phyloP scores from a whole-genome alignment of 1,140 invertebrate genomes.

The Drosophila yakuba region DNA sequence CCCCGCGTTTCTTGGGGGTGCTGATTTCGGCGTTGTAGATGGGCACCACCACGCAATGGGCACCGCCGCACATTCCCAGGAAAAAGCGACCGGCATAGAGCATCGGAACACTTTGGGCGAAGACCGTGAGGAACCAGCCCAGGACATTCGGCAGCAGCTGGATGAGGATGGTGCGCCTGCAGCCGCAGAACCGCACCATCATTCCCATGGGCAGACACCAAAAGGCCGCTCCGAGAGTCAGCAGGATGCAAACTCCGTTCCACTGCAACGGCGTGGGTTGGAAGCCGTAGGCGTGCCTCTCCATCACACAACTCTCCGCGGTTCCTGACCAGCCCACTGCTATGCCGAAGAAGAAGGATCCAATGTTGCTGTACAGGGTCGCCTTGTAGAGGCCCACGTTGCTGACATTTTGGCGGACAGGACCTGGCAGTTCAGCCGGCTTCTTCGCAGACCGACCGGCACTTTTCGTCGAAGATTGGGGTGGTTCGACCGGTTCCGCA shows the following conservation, averaged over 20 bases:
- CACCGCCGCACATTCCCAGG: slow-evolving; percentile 88
- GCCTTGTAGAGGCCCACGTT: slow-evolving; percentile 37
- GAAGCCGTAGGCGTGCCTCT: slow-evolving; percentile 75
- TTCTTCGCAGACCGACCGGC: neutral
- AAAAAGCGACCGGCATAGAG: slow-evolving; percentile 89
- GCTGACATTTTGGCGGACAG: neutral
- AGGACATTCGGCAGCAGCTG: slow-evolving; percentile 87
- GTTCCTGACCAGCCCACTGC: slow-evolving; percentile 89
- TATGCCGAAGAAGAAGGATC: slow-evolving; percentile 87
- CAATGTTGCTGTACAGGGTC: slow-evolving; percentile 85
- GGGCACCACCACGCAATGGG: slow-evolving; percentile 89
- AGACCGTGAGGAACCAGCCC: slow-evolving; percentile 89
- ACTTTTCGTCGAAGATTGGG: no score
- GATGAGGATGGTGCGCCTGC: slow-evolving; percentile 88
- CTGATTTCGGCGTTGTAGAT: slow-evolving; percentile 90
- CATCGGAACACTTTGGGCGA: slow-evolving; percentile 86
- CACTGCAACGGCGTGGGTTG: slow-evolving; percentile 53
- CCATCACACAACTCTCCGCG: slow-evolving; percentile 83
- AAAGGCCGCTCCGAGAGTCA: slow-evolving; percentile 83
- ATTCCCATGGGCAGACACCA: slow-evolving; percentile 87
- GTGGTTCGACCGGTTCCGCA: neutral
- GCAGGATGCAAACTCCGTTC: slow-evolving; percentile 4
- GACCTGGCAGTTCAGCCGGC: neutral
- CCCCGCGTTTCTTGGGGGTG: slow-evolving; percentile 88
- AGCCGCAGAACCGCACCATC: slow-evolving; percentile 88